Percentiles rank a stretch among this genome's conserved stretches.
Evolutionary conservation across 1,140 invertebrate species (phyloP).

Genomic region (Zaprionus camerounensis): DNA sequence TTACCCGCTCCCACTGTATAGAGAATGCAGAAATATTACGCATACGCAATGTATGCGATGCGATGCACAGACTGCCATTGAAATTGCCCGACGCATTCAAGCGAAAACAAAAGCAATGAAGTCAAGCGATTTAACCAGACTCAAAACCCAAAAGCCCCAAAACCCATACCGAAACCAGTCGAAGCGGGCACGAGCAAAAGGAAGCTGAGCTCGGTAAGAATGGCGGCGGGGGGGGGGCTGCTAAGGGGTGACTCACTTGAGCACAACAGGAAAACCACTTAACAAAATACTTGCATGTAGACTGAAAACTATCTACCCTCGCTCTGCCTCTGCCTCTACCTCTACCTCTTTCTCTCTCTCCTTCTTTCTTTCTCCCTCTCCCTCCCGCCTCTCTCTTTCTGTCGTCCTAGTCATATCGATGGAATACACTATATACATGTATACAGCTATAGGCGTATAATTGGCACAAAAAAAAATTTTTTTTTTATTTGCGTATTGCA

Average conservation of each 20-base stretch:
- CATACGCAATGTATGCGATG: slow-evolving; percentile 28
- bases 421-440: background rate
- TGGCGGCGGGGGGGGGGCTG: background rate
- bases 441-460: too few relatives aligned
- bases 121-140: slow-evolving; percentile 36
- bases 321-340: background rate
- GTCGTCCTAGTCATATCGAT: slow-evolving; percentile 2
- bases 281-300: slow-evolving; percentile 38
- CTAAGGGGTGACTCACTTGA: slow-evolving; percentile 11
- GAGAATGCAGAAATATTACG: slow-evolving; percentile 37
- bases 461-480: too few relatives aligned
- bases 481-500: too few relatives aligned
- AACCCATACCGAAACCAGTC: slow-evolving; percentile 10
- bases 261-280: slow-evolving; percentile 39
- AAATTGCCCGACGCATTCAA: slow-evolving; percentile 33
- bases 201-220: background rate
- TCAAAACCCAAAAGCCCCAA: slow-evolving; percentile 11
- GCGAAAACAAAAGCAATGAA: slow-evolving; percentile 43
- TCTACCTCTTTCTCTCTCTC: background rate
- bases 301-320: slow-evolving; percentile 29
- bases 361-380: background rate
- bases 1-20: background rate
- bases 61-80: slow-evolving; percentile 20
- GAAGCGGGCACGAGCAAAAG: background rate
- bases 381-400: background rate